A percentile compares a stretch with the other conserved stretches of the same genome.
phyloP scores from a whole-genome alignment of 2,113 vertebrate species.

The Bubo bubo region DNA sequence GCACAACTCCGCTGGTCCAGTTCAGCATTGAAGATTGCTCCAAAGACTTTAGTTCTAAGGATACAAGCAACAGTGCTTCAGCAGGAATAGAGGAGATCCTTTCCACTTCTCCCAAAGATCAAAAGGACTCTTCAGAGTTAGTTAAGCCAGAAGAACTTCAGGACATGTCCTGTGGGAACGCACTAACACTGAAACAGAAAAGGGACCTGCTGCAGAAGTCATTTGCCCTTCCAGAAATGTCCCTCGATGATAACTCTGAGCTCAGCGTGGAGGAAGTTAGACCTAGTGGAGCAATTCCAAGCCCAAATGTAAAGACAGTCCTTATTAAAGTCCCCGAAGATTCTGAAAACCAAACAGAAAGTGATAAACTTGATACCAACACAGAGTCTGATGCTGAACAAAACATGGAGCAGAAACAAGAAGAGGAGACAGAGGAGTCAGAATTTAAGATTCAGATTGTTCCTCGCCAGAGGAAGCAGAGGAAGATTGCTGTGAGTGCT shows the following conservation, averaged over 20 bases:
- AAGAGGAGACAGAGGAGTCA: slow-evolving; percentile 85
- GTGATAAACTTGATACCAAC: slow-evolving; percentile 72
- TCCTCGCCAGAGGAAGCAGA: slow-evolving; percentile 93
- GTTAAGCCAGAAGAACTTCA: slow-evolving; percentile 56
- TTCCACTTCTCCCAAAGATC: slow-evolving; percentile 56
- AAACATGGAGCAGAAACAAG: slow-evolving; percentile 82
- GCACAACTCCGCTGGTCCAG: slow-evolving; percentile 85
- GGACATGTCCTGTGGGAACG: slow-evolving; percentile 77
- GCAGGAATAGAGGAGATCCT: slow-evolving; percentile 34
- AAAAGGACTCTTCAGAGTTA: slow-evolving; percentile 45
- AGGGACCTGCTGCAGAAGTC: slow-evolving; percentile 91
- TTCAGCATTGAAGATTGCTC: slow-evolving; percentile 92
- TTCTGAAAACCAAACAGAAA: slow-evolving; percentile 77
- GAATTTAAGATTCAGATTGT: slow-evolving; percentile 99
- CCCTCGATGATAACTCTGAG: slow-evolving; percentile 81
- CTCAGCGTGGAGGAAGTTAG: slow-evolving; percentile 70
- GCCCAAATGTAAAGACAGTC: slow-evolving; percentile 80
- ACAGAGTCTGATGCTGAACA: slow-evolving; percentile 84
- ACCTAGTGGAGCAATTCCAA: slow-evolving; percentile 51
- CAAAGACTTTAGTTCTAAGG: slow-evolving; percentile 73
- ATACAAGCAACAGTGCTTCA: slow-evolving; percentile 54
- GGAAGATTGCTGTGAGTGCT: slow-evolving; percentile 97
- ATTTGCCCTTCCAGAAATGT: slow-evolving; percentile 84
- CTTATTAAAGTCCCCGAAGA: slow-evolving; percentile 89
- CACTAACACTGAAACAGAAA: slow-evolving; percentile 93